These are phyloP conservation scores for Notarius lentiginosus DNA, from an alignment of 2,113 vertebrate genomes.

Conservation along the genomic window DNA sequence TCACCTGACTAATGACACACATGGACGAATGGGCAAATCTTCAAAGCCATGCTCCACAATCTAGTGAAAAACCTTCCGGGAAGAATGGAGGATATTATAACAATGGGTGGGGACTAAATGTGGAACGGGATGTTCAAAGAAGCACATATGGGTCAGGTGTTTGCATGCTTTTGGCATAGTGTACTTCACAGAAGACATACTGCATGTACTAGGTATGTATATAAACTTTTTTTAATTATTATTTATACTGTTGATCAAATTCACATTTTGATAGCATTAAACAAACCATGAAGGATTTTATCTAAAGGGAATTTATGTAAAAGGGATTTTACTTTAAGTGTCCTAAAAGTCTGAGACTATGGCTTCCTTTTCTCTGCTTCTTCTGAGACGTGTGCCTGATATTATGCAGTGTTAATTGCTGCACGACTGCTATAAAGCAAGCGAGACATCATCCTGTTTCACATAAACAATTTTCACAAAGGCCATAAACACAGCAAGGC, in stretches of 20 bases:
- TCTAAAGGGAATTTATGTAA: background rate
- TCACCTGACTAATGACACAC: too few relatives aligned
- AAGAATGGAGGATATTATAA: background rate
- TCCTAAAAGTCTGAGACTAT: background rate
- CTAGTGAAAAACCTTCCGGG: background rate
- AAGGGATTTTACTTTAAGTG: background rate
- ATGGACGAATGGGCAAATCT: too few relatives aligned
- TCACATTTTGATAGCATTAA: background rate
- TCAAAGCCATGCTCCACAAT: background rate
- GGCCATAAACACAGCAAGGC: constrained; percentile 27
- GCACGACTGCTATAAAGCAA: constrained; percentile 32
- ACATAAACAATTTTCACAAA: constrained; percentile 51
- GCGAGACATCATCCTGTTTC: constrained; percentile 31
- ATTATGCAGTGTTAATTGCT: constrained; percentile 45
- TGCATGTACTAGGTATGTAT: background rate
- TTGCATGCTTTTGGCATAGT: background rate
- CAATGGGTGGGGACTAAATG: too few relatives aligned
- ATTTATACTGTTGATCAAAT: background rate
- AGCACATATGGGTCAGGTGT: background rate
- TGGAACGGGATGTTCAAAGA: background rate
- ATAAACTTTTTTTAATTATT: background rate
- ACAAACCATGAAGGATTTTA: background rate
- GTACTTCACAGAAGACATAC: background rate
- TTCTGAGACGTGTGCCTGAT: constrained; percentile 2
- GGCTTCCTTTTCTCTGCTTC: background rate